Percentiles rank a stretch among this genome's conserved stretches.
Evolutionary conservation across 1,140 invertebrate species (phyloP).

Genomic region (Copidosoma floridanum): DNA sequence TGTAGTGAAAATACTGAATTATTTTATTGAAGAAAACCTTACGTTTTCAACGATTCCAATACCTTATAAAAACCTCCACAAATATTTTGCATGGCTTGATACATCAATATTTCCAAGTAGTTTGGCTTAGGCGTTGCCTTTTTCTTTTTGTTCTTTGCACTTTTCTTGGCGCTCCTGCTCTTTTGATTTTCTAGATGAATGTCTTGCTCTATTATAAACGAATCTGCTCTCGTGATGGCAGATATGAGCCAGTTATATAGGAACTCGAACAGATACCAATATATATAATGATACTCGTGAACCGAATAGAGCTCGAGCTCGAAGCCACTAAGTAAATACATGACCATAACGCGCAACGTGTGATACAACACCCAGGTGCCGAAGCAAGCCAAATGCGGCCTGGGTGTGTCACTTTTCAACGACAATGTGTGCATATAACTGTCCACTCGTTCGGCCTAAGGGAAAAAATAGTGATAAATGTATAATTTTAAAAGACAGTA

Average conservation of each 20-base stretch:
- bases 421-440: constrained; percentile 74
- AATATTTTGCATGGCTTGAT: constrained; percentile 89
- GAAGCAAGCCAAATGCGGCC: constrained; percentile 82
- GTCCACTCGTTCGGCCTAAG: constrained; percentile 88
- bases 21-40: too few species aligned
- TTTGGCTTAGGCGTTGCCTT: constrained; percentile 71
- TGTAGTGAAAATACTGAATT: constrained; percentile 47
- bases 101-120: constrained; percentile 78
- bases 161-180: constrained; percentile 60
- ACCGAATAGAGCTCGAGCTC: constrained; percentile 93
- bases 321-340: constrained; percentile 91
- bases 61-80: constrained; percentile 95
- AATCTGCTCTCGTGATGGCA: constrained; percentile 84
- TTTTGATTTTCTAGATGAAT: constrained; percentile 56
- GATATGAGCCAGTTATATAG: constrained; percentile 92
- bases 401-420: constrained; percentile 66
- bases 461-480: constrained; percentile 17
- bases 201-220: constrained; percentile 77
- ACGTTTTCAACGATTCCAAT: constrained; percentile 11
- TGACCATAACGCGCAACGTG: constrained; percentile 93
- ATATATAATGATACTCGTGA: constrained; percentile 96
- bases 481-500: too few species aligned
- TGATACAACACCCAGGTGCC: constrained; percentile 96
- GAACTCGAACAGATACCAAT: constrained; percentile 95
- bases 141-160: constrained; percentile 67